phyloP scores from a whole-genome alignment of 2,888 invertebrate species.

The Theristus sp. region DNA sequence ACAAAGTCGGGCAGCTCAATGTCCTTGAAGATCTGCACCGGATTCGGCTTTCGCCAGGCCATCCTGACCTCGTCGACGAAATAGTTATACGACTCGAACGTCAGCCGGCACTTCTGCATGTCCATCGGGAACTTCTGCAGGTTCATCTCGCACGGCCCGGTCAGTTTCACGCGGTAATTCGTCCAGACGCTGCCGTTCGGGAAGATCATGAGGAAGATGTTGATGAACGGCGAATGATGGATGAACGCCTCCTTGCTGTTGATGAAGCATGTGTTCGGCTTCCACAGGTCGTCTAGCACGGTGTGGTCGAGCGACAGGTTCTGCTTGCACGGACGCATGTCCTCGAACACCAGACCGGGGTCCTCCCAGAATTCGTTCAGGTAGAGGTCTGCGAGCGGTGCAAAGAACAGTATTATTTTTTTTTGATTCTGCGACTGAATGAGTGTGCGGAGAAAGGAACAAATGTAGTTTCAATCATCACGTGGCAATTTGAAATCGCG shows the following conservation, averaged over 20 bases:
- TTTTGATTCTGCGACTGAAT: no score
- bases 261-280: conserved; percentile 17
- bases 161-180: conserved; percentile 6
- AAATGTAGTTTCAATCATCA: no score
- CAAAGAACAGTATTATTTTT: no score
- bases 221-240: conserved; percentile 6
- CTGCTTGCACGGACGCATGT: conserved; percentile 11
- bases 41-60: conserved; percentile 4
- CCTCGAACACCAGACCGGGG: conserved; percentile 2
- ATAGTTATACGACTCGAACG: conserved; percentile 11
- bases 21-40: background rate
- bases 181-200: conserved; percentile 6
- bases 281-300: conserved; percentile 13
- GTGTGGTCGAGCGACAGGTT: conserved; percentile 14
- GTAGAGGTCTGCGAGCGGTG: conserved; percentile 7
- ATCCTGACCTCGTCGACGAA: conserved; percentile 11
- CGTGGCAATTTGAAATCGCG: no score
- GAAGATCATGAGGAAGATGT: conserved; percentile 8
- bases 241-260: conserved; percentile 11
- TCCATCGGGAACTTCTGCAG: conserved; percentile 10
- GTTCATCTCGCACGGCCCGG: conserved; percentile 11
- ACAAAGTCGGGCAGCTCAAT: conserved; percentile 8
- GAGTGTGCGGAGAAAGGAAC: no score
- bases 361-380: conserved; percentile 8
- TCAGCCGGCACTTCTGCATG: conserved; percentile 7